Evolutionary conservation across 64 coral and sea anemone genomes (phyloP), one percentile per base, ranked within the genome.

Genomic region (Montipora sp.): DNA sequence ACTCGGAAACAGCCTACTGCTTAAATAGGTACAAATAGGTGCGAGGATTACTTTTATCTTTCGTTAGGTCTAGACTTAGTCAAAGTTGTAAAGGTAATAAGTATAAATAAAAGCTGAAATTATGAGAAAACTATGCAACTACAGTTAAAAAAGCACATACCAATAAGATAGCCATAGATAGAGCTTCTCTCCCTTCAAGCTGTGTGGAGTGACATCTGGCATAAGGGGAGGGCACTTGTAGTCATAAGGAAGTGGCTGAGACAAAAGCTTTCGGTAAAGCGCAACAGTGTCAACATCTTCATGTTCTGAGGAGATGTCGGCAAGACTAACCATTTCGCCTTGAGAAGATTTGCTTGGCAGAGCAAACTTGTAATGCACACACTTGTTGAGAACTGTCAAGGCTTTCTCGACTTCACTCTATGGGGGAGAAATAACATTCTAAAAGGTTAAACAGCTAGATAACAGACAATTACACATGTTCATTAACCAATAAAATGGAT

Each of bases 121-220:
- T 57, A 6, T 6, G 11, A 57, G 53, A 57, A 57, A 6, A 11
- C 53, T 2, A 36, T 36, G 36, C 36, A 36, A 36, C 19, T 22
- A 71, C 14, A 71, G 20, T 9, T 0, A 57, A 11, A 6, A 3
- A 63, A 63, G 14, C 60, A 36, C 87, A 61, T 94, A 99, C 98
- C 98, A 99, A 67, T 96, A 99, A 27, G 90, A 92, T 19, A 99
- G 77, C 98, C 98, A 99, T 19, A 99, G 77, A 87, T 80, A 99
- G 23, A 92, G 83, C 50, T 81, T 75, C 59, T 96, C 89, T 49
- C 77, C 78, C 1, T 77, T 90, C 68, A 89, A 15, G 22, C 57
- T 88, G 16, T 89, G 83, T 7, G 58, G 9, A 2, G 20, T 36
- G 3, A 94, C 84, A 47, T 65, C 80, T 73, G 79, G 18, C 73